Conservation (phyloP, 1,140 invertebrate species). For the Heliconius eleuchia region DNA sequence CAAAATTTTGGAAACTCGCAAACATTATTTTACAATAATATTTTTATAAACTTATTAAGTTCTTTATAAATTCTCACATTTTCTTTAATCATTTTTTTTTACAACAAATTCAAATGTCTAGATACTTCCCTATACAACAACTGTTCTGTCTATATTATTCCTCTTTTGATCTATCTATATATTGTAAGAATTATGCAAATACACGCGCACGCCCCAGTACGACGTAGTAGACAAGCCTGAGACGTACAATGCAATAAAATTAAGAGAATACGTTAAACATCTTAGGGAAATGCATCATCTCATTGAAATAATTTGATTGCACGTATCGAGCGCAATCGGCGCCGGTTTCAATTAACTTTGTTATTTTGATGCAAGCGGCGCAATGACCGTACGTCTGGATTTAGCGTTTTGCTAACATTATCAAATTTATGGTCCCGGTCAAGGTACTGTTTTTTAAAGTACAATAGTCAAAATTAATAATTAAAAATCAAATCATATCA, state of each 20-base stretch:
- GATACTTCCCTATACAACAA: background rate
- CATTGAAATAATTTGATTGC: slow-evolving; percentile 56
- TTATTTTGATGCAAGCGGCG: slow-evolving; percentile 62
- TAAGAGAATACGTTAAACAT: slow-evolving; percentile 35
- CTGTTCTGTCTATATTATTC: background rate
- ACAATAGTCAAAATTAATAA: too few relatives aligned
- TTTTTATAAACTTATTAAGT: too few relatives aligned
- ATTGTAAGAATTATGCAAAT: slow-evolving; percentile 13
- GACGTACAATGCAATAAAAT: slow-evolving; percentile 30
- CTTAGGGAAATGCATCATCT: slow-evolving; percentile 49
- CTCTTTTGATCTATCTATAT: background rate
- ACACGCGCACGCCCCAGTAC: background rate
- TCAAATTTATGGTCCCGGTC: background rate
- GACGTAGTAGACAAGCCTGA: slow-evolving; percentile 26
- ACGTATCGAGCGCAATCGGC: slow-evolving; percentile 56
- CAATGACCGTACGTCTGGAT: slow-evolving; percentile 70
- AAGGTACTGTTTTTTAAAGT: too few relatives aligned
- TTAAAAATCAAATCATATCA: too few relatives aligned
- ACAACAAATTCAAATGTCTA: background rate
- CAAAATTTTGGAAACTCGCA: too few relatives aligned
- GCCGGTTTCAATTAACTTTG: slow-evolving; percentile 67
- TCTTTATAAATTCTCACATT: too few relatives aligned
- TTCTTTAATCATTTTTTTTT: too few relatives aligned
- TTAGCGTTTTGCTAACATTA: slow-evolving; percentile 63
- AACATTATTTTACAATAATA: too few relatives aligned